These are phyloP conservation scores for Panthera leo DNA, from an alignment of 2,113 vertebrate genomes.

Conservation along the genomic window DNA sequence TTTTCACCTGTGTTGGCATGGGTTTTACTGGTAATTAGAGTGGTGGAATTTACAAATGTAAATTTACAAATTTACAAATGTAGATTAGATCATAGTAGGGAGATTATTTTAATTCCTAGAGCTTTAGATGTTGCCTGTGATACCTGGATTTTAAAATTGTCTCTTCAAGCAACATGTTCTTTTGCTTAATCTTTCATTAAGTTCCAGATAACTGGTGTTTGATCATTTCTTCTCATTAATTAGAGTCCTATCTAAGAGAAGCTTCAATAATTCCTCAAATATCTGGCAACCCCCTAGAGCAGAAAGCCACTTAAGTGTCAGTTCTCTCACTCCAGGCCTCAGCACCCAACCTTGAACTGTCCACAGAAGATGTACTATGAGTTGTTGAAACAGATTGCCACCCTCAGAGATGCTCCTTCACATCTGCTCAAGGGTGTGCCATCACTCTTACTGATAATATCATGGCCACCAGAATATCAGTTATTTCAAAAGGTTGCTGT, in stretches of 20 bases:
- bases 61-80: neutral
- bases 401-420: accelerated
- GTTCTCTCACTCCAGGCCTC: neutral
- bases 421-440: no score
- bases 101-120: neutral
- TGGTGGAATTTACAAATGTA: neutral
- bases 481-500: neutral
- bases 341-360: neutral
- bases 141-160: neutral
- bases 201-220: neutral
- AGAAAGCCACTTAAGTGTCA: neutral
- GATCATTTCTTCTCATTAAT: neutral
- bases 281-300: neutral
- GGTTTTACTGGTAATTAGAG: neutral
- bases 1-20: neutral
- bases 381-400: neutral
- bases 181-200: neutral
- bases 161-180: neutral
- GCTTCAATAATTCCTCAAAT: neutral
- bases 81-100: neutral
- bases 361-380: neutral
- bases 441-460: neutral
- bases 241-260: neutral
- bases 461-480: neutral
- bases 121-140: neutral